Percentiles rank a stretch among this genome's conserved stretches.
These are phyloP conservation scores for Zalophus californianus DNA, from an alignment of 2,797 vertebrate genomes.

Conservation along the genomic window DNA sequence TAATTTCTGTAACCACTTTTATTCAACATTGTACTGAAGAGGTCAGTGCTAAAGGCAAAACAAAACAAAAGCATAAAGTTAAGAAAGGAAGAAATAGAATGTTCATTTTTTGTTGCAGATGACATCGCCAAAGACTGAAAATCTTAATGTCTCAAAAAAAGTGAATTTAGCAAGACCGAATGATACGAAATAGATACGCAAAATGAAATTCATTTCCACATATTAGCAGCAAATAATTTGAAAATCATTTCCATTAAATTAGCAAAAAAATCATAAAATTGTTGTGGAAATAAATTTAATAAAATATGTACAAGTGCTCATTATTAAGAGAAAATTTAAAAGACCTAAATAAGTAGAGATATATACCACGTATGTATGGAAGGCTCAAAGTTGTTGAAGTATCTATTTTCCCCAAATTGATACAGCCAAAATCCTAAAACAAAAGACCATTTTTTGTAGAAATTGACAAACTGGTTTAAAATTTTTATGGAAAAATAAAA, in stretches of 20 bases:
- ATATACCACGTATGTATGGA: background rate
- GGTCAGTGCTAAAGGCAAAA: background rate
- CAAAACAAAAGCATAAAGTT: background rate
- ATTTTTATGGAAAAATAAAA: background rate
- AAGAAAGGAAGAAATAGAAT: background rate
- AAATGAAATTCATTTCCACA: background rate
- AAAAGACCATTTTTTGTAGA: background rate
- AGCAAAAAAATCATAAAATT: background rate
- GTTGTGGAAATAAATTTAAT: background rate
- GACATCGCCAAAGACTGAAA: background rate
- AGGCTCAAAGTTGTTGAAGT: background rate
- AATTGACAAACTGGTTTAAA: background rate
- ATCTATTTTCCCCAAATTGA: background rate
- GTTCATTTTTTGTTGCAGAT: background rate
- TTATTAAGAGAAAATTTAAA: background rate
- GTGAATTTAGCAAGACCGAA: background rate
- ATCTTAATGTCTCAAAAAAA: background rate
- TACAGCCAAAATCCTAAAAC: background rate
- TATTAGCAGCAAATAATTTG: background rate
- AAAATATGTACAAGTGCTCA: background rate
- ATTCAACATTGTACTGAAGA: background rate
- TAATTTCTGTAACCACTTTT: background rate
- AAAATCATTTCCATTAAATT: background rate
- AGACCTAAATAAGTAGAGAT: background rate
- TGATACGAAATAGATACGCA: background rate